phyloP scores from a whole-genome alignment of 2,888 invertebrate genomes.

The Alloplasta piceator region DNA sequence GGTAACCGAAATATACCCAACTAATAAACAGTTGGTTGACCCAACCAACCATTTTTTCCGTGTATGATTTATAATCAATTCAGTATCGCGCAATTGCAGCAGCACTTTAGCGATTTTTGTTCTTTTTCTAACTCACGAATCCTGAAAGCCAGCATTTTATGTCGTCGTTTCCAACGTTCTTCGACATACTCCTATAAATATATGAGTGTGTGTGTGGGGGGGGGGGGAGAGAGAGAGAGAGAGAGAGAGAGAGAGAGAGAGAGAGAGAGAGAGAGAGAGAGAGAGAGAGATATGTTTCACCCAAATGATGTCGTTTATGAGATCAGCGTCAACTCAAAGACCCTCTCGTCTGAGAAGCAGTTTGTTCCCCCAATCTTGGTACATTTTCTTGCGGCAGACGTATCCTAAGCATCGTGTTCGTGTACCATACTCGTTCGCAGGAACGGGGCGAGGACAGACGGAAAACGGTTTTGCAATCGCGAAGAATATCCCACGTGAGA shows the following conservation, averaged over 20 bases:
- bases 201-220: no score
- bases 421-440: conserved; percentile 53
- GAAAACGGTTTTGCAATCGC: conserved; percentile 76
- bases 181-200: conserved; percentile 11
- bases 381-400: conserved; percentile 9
- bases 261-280: not conserved
- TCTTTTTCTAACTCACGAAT: no score
- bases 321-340: conserved; percentile 52
- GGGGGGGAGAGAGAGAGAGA: no score
- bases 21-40: no score
- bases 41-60: no score
- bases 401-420: not conserved
- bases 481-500: conserved; percentile 76
- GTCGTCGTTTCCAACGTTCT: not conserved
- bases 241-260: conserved; percentile 10
- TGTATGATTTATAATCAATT: no score
- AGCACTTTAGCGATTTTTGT: no score
- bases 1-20: no score
- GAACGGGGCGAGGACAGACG: conserved; percentile 44
- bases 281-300: conserved; percentile 45
- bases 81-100: no score
- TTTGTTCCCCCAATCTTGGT: conserved; percentile 21
- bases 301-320: conserved; percentile 23
- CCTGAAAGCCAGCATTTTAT: no score
- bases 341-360: conserved; percentile 35